Conservation (phyloP, 2,888 invertebrate genomes). For the Campopleginae sp. region DNA sequence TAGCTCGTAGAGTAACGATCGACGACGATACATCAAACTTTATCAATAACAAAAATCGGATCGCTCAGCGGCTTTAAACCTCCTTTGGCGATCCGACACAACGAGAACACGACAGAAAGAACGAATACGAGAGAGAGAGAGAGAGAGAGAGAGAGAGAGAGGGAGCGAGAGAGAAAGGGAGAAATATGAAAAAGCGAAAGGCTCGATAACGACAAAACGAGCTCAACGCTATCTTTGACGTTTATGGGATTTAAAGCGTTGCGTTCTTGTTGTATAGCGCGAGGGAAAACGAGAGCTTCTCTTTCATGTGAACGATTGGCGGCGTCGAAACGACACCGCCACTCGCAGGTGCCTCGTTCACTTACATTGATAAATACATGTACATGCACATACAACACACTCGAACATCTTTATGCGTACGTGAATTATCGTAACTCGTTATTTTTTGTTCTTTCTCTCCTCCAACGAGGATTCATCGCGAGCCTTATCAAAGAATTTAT, state of each 20-base stretch:
- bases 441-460: constrained; percentile 29
- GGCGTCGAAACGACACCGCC: constrained; percentile 50
- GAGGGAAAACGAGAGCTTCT: constrained; percentile 45
- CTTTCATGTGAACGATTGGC: constrained; percentile 21
- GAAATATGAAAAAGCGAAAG: constrained; percentile 24
- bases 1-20: constrained; percentile 16
- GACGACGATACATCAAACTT: constrained; percentile 49
- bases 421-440: constrained; percentile 25
- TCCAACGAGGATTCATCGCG: constrained; percentile 60
- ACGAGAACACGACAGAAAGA: not conserved
- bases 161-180: constrained; percentile 13
- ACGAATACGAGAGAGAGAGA: constrained; percentile 23
- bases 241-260: constrained; percentile 67
- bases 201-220: constrained; percentile 60
- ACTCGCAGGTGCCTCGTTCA: constrained; percentile 55
- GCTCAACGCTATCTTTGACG: constrained; percentile 65
- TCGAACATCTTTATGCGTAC: constrained; percentile 43
- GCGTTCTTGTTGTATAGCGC: constrained; percentile 18
- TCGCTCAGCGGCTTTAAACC: constrained; percentile 46
- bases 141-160: not conserved
- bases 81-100: not conserved
- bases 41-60: constrained; percentile 56
- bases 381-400: constrained; percentile 2
- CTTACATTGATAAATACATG: not conserved
- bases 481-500: constrained; percentile 66